Percentiles rank a stretch among this genome's conserved stretches.
Conservation (phyloP, 2,113 vertebrate species). For the Melanerpes formicivorus region DNA sequence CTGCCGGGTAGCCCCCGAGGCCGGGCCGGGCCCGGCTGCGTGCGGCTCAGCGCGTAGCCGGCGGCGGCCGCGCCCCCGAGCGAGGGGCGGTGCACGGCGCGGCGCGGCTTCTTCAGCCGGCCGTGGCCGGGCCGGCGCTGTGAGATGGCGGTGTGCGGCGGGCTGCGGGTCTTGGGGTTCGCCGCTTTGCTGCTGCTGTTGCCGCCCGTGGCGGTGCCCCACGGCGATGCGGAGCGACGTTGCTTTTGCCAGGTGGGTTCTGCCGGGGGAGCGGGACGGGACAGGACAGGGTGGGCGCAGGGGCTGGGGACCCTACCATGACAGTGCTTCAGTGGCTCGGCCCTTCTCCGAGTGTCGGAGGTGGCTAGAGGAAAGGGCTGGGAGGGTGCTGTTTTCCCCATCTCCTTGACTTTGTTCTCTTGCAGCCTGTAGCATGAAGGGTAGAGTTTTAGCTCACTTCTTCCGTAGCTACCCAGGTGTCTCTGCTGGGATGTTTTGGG, state of each 20-base stretch:
- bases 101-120: background rate
- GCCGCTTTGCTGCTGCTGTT: background rate
- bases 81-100: background rate
- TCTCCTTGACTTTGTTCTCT: background rate
- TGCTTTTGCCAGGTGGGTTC: slow-evolving; percentile 87
- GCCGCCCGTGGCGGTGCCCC: background rate
- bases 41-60: background rate
- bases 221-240: slow-evolving; percentile 50
- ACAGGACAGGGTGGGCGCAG: background rate
- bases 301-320: no score
- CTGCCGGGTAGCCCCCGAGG: background rate
- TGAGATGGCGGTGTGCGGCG: background rate
- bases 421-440: background rate
- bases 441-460: background rate
- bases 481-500: background rate
- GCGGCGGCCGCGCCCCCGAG: background rate
- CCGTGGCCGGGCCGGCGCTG: accelerated
- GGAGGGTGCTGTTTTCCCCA: no score
- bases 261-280: background rate
- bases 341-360: no score
- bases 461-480: background rate
- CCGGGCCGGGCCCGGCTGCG: background rate
- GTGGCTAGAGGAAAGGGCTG: no score
- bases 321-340: no score
- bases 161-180: background rate